Percentiles rank a stretch among this genome's conserved stretches.
Evolutionary conservation across 2,113 vertebrate genomes (phyloP).

Genomic region (Epinephelus lanceolatus): DNA sequence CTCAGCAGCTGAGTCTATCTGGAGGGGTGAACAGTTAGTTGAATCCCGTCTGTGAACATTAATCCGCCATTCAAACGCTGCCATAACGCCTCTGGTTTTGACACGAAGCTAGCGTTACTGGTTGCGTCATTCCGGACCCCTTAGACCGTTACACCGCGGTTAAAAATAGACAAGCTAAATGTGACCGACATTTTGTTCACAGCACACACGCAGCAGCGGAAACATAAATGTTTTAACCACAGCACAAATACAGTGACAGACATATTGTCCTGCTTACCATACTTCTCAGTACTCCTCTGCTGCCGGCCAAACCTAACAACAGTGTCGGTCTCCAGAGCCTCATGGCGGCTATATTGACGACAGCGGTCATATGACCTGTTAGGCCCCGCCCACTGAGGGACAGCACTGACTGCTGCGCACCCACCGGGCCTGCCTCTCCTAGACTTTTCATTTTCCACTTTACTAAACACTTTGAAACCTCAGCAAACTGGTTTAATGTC

Average conservation of each 20-base stretch:
- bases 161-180: conserved; percentile 44
- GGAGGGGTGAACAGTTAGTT: accelerated
- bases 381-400: conserved; percentile 20
- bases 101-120: background rate
- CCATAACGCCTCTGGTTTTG: accelerated
- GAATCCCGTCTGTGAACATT: too few relatives aligned
- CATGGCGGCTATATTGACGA: conserved; percentile 15
- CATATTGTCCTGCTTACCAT: conserved; percentile 69
- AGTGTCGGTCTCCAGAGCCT: conserved; percentile 21
- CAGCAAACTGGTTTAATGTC: too few relatives aligned
- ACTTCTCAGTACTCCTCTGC: conserved; percentile 47
- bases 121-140: conserved; percentile 31
- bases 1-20: too few relatives aligned
- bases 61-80: background rate
- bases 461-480: too few relatives aligned
- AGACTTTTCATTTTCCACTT: too few relatives aligned
- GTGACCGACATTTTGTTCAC: background rate
- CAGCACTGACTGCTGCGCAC: background rate
- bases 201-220: accelerated
- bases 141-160: conserved; percentile 42
- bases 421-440: too few relatives aligned
- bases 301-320: conserved; percentile 48
- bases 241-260: accelerated
- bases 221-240: accelerated
- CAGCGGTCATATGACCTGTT: background rate